A percentile compares a stretch with the other conserved stretches of the same genome.
Conservation (phyloP, 2,888 invertebrate species). For the Drosophila neonasuta region DNA sequence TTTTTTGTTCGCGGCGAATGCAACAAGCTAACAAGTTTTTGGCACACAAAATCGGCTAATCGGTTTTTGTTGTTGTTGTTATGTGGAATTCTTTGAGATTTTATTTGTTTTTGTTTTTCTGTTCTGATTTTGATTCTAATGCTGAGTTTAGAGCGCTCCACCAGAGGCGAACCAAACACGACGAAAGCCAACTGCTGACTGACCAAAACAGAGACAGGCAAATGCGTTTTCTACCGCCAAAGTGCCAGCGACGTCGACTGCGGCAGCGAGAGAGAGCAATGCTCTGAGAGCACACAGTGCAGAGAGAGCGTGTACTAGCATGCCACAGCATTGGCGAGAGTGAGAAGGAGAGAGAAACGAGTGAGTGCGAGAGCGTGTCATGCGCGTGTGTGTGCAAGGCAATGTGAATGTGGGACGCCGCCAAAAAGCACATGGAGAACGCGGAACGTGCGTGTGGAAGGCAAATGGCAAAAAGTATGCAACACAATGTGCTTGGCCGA, state of each 20-base stretch:
- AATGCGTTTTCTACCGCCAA: constrained; percentile 78
- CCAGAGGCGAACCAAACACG: constrained; percentile 74
- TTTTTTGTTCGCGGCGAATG: constrained; percentile 43
- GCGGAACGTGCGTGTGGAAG: constrained; percentile 74
- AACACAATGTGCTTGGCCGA: constrained; percentile 66
- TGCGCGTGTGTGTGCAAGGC: constrained; percentile 32
- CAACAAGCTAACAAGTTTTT: constrained; percentile 53
- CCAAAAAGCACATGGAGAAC: constrained; percentile 67
- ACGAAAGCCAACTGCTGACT: constrained; percentile 83
- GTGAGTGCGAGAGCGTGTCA: constrained; percentile 11
- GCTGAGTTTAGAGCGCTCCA: constrained; percentile 49
- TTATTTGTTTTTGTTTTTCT: constrained; percentile 26
- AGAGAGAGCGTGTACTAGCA: constrained; percentile 21
- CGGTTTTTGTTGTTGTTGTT: constrained; percentile 23
- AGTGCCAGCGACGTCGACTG: constrained; percentile 46
- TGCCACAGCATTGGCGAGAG: constrained; percentile 11
- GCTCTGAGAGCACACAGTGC: constrained; percentile 21
- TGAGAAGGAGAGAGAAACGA: constrained; percentile 21
- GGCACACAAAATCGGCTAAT: constrained; percentile 43
- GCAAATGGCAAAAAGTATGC: constrained; percentile 76
- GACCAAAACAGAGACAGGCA: constrained; percentile 83
- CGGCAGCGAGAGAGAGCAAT: constrained; percentile 36
- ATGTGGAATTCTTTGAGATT: constrained; percentile 24
- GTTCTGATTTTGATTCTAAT: constrained; percentile 9
- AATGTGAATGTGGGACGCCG: constrained; percentile 72